Conservation (phyloP, 2,888 invertebrate genomes). For the Agrotis clavis region DNA sequence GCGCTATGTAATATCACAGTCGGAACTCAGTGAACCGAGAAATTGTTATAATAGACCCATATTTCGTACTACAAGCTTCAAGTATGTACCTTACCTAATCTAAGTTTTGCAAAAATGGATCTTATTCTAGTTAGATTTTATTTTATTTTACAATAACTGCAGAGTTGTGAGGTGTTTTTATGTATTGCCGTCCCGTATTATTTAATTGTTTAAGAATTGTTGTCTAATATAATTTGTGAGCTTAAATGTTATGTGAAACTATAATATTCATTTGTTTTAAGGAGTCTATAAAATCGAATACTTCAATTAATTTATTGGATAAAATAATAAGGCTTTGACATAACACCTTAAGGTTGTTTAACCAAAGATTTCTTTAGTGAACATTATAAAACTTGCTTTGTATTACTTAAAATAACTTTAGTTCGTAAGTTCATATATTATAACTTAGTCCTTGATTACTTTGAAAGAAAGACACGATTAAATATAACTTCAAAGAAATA, state of each 20-base stretch:
- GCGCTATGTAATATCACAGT: constrained; percentile 28
- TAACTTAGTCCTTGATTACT: constrained; percentile 46
- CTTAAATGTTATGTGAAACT: not conserved
- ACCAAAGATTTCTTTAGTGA: constrained; percentile 23
- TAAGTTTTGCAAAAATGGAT: constrained; percentile 9
- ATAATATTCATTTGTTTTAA: too few relatives aligned
- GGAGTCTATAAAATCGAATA: not conserved
- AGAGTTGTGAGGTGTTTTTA: constrained; percentile 13
- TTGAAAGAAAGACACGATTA: constrained; percentile 31
- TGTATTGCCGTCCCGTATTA: constrained; percentile 58
- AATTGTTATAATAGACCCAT: constrained; percentile 39
- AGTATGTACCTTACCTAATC: constrained; percentile 3
- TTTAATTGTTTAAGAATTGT: constrained; percentile 2
- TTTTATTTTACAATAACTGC: constrained; percentile 1
- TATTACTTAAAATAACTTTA: constrained; percentile 51
- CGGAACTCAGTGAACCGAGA: constrained; percentile 35
- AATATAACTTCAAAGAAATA: not conserved
- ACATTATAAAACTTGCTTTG: constrained; percentile 18
- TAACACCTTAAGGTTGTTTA: not conserved
- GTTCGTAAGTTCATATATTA: constrained; percentile 22
- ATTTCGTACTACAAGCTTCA: constrained; percentile 22
- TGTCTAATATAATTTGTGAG: constrained; percentile 16
- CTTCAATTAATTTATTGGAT: too few relatives aligned
- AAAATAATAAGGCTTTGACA: not conserved
- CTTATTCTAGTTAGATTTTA: not conserved